Conservation (phyloP, 2,888 invertebrate species). For the Torymus texanus region DNA sequence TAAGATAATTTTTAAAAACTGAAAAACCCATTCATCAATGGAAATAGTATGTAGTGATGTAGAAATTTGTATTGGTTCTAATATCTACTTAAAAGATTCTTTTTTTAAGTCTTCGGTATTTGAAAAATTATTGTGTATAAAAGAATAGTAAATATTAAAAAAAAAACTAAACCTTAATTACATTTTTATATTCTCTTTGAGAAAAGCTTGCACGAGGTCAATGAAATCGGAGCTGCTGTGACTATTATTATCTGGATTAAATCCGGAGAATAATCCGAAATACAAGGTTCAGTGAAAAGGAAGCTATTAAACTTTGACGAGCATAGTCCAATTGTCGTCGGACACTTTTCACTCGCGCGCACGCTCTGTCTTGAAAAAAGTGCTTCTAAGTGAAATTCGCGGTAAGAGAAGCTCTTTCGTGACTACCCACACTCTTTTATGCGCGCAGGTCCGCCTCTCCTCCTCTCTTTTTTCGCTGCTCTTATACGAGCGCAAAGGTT, state of each 20-base stretch:
- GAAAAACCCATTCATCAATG: too few species aligned
- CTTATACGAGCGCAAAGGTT: constrained; percentile 5
- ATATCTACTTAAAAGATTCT: too few species aligned
- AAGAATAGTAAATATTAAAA: too few species aligned
- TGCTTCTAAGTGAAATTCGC: constrained; percentile 51
- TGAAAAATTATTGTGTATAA: too few species aligned
- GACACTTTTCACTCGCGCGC: constrained; percentile 40
- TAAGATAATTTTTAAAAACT: too few species aligned
- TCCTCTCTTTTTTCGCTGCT: constrained; percentile 5
- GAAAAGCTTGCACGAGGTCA: constrained; percentile 18
- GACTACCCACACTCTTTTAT: constrained; percentile 28
- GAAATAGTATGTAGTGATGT: too few species aligned
- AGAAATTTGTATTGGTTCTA: too few species aligned
- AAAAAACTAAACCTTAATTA: neutral
- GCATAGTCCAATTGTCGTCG: constrained; percentile 49
- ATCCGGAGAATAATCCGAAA: constrained; percentile 31
- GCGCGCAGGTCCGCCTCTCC: constrained; percentile 19
- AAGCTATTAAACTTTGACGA: constrained; percentile 54
- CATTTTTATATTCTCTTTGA: constrained; percentile 8
- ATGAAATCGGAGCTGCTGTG: constrained; percentile 14
- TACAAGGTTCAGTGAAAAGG: constrained; percentile 39
- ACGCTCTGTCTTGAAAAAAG: constrained; percentile 26
- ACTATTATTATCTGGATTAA: neutral
- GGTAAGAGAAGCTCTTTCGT: constrained; percentile 42
- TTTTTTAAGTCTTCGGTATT: too few species aligned